A percentile compares a stretch with the other conserved stretches of the same genome.
These are phyloP conservation scores for Sialis lutaria DNA, from an alignment of 2,888 invertebrate species.

Conservation along the genomic window DNA sequence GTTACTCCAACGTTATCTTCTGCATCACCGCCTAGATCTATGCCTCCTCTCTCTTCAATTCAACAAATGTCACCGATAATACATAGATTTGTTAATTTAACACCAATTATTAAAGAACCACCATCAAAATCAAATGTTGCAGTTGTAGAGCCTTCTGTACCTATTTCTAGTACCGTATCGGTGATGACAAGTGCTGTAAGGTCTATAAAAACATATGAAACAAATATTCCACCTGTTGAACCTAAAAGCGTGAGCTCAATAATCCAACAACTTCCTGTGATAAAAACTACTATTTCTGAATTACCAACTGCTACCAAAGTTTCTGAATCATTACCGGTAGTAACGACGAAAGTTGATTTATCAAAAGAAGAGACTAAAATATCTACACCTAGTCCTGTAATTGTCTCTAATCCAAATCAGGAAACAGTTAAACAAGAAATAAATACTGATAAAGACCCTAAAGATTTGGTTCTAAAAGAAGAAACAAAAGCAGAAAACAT, in stretches of 20 bases:
- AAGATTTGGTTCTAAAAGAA: not conserved
- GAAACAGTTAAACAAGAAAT: constrained; percentile 16
- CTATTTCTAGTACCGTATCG: constrained; percentile 1
- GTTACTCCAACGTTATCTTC: too few species aligned
- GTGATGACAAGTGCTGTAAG: constrained; percentile 4
- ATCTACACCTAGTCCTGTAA: constrained; percentile 29
- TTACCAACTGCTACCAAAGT: too few species aligned
- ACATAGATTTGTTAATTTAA: constrained; percentile 2
- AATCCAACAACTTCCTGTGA: not conserved
- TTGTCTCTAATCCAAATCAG: constrained; percentile 18
- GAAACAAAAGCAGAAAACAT: too few species aligned
- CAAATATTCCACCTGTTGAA: not conserved
- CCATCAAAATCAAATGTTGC: constrained; percentile 7
- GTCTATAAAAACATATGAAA: constrained; percentile 7
- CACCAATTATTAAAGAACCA: constrained; percentile 4
- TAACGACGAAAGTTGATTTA: not conserved
- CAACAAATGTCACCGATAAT: too few species aligned
- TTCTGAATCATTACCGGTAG: too few species aligned
- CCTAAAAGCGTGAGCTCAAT: not conserved
- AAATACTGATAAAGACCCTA: not conserved
- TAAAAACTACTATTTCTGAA: not conserved
- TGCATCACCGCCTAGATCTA: too few species aligned
- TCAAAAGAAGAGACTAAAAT: constrained; percentile 14
- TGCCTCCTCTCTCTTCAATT: too few species aligned
- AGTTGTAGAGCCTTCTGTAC: constrained; percentile 5